A percentile compares a stretch with the other conserved stretches of the same genome.
phyloP scores from a whole-genome alignment of 2,113 vertebrate species.

The Anguilla rostrata region DNA sequence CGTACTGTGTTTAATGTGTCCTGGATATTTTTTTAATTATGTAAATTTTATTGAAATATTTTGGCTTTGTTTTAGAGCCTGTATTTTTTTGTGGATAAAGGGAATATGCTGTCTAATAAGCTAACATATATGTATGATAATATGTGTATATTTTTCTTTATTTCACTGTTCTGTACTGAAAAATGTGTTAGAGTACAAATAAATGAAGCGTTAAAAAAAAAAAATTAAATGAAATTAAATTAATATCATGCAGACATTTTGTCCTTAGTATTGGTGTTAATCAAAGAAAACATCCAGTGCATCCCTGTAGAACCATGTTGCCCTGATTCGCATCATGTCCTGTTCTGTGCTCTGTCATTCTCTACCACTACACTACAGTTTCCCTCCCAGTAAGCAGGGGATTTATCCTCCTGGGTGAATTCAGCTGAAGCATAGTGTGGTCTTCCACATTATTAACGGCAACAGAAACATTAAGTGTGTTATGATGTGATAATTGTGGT shows the following conservation, averaged over 20 bases:
- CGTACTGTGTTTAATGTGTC: conserved; percentile 81
- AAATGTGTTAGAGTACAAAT: conserved; percentile 82
- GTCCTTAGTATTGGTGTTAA: background rate
- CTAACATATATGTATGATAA: conserved; percentile 75
- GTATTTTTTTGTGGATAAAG: conserved; percentile 81
- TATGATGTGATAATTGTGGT: no score
- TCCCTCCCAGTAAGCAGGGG: no score
- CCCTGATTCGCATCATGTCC: no score
- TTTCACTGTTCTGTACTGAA: conserved; percentile 82
- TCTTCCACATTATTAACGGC: no score
- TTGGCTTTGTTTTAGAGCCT: conserved; percentile 70
- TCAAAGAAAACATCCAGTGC: no score
- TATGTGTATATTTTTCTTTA: conserved; percentile 80
- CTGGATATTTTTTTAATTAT: conserved; percentile 81
- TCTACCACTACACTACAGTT: no score
- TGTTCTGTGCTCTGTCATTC: no score
- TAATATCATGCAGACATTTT: conserved; percentile 29
- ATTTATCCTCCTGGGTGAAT: no score
- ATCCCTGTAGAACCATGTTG: no score
- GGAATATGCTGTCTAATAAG: conserved; percentile 74
- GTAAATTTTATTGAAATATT: conserved; percentile 55
- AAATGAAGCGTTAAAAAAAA: conserved; percentile 76
- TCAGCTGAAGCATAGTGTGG: no score
- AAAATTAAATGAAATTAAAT: conserved; percentile 23
- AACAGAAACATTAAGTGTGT: no score